Evolutionary conservation across 2,113 vertebrate genomes (phyloP).

Genomic region (Crotophaga sulcirostris): DNA sequence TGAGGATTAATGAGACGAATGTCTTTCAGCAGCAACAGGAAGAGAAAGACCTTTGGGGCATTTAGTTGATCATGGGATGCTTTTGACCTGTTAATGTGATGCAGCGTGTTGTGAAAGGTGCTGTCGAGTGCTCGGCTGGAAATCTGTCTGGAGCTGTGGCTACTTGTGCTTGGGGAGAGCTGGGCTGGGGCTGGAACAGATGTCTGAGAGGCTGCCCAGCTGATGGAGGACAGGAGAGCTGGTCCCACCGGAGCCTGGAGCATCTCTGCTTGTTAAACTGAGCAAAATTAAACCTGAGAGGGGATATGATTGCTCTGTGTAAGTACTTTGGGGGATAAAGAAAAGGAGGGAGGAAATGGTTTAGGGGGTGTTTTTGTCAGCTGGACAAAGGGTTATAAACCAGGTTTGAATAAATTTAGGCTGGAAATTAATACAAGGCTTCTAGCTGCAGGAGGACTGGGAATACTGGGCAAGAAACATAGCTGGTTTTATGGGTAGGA

Average conservation of each 20-base stretch:
- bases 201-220: background rate
- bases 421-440: background rate
- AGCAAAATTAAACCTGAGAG: background rate
- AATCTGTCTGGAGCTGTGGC: background rate
- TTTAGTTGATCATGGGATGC: background rate
- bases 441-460: background rate
- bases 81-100: background rate
- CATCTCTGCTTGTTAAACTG: background rate
- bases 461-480: background rate
- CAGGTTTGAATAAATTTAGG: background rate
- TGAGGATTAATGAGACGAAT: background rate
- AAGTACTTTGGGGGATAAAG: background rate
- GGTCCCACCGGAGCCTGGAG: background rate
- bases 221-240: accelerated
- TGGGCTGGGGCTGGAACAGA: background rate
- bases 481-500: background rate
- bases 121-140: background rate
- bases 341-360: background rate
- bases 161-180: background rate
- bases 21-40: background rate
- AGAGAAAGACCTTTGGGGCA: background rate
- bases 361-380: background rate
- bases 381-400: background rate
- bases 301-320: background rate
- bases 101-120: background rate